phyloP scores from a whole-genome alignment of 2,888 invertebrate genomes.

The Melanotus villosus region DNA sequence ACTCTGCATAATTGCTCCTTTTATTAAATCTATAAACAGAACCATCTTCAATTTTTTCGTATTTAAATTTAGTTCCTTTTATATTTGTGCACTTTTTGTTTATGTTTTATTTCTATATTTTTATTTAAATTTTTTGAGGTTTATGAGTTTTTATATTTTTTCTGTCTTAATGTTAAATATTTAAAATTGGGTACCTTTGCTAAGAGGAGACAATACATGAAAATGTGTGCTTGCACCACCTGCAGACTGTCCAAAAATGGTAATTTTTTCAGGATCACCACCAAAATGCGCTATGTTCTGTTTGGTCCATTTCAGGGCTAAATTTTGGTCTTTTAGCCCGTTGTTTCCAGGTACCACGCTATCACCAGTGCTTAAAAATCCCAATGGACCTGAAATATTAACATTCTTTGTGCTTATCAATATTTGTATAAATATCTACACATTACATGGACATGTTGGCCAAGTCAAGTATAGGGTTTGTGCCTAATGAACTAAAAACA shows the following conservation, averaged over 20 bases:
- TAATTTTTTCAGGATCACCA: slow-evolving; percentile 65
- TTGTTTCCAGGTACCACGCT: slow-evolving; percentile 66
- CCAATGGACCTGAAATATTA: slow-evolving; percentile 63
- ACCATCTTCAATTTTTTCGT: too few species aligned
- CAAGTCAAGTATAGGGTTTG: too few species aligned
- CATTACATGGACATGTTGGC: too few species aligned
- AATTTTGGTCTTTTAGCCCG: slow-evolving; percentile 66
- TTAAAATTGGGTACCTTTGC: slow-evolving; percentile 57
- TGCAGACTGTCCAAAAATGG: slow-evolving; percentile 67
- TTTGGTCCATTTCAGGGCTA: slow-evolving; percentile 65
- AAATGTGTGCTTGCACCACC: slow-evolving; percentile 67
- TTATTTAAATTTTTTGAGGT: too few species aligned
- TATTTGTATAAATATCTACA: too few species aligned
- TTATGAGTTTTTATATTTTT: too few species aligned
- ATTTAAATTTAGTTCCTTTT: too few species aligned
- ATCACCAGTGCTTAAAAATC: slow-evolving; percentile 63
- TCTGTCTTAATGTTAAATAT: too few species aligned
- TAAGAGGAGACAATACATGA: slow-evolving; percentile 66
- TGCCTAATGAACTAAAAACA: too few species aligned
- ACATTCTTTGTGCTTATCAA: too few species aligned
- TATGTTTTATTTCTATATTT: too few species aligned
- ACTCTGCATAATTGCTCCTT: slow-evolving; percentile 80
- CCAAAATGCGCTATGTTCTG: slow-evolving; percentile 65
- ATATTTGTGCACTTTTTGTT: too few species aligned
- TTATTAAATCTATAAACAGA: slow-evolving; percentile 28